phyloP scores from a whole-genome alignment of 64 coral and sea anemone genomes.

The Montipora cactus region DNA sequence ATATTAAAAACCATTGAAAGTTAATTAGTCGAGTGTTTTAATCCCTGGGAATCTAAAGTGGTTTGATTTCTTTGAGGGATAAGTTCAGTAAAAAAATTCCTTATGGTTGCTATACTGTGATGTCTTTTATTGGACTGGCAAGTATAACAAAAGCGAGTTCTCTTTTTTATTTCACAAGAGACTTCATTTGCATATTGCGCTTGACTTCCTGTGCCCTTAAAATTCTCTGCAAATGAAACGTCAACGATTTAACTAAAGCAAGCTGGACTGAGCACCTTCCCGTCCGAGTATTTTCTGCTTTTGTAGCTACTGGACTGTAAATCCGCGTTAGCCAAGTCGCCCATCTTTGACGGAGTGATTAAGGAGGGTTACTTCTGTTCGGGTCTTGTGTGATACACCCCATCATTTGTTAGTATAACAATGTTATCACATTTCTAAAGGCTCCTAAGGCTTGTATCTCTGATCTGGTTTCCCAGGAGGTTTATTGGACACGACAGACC shows the following conservation, averaged over 20 bases:
- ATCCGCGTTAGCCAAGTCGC: neutral
- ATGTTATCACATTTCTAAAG: slow-evolving; percentile 54
- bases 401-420: neutral
- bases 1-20: slow-evolving; percentile 45
- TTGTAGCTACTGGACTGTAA: neutral
- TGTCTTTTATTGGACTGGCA: neutral
- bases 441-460: neutral
- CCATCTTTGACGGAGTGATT: neutral
- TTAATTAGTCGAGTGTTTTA: neutral
- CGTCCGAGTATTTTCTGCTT: too few species aligned
- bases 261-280: neutral
- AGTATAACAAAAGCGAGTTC: slow-evolving; percentile 15
- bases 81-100: slow-evolving; percentile 30
- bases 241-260: neutral
- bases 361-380: neutral
- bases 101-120: neutral
- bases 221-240: slow-evolving; percentile 8
- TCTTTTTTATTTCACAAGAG: neutral
- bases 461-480: slow-evolving; percentile 42
- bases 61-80: slow-evolving; percentile 35
- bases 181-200: slow-evolving; percentile 28
- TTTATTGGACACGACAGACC: slow-evolving; percentile 38
- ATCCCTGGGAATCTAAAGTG: slow-evolving; percentile 11
- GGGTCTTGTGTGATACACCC: neutral
- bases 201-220: slow-evolving; percentile 21